Base-by-base conservation (phyloP, 1,140 invertebrate genomes). In the Bombus picipes region DNA sequence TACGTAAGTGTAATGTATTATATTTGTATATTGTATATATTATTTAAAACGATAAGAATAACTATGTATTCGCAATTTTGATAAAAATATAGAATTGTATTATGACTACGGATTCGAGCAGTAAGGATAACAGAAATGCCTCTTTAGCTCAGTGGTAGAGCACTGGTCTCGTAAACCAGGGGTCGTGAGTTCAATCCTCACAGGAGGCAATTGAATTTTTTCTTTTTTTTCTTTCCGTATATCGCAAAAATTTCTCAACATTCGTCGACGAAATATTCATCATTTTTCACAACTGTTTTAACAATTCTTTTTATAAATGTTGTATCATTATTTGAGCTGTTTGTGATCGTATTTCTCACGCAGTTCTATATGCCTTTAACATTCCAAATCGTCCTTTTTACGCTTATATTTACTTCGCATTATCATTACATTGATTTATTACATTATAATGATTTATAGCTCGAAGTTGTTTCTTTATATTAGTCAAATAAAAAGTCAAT, bases 91-190 rank as follows among this genome's bases (percentile, higher is more conserved):
- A 4, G 1, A 28, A 22, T n/a, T 79, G 65, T 3, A 59, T 3
- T 3, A n/a, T 68, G 37, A 34, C 28, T 66, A 78, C 0, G 18
- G 2, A 25, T 84, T 90, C 22, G 62, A 39, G 18, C 15, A 78
- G 0, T 79, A 57, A 18, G 37, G 22, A 57, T 25, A n/a, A 28
- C 71, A 80, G 81, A 70, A 72, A 62, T 41, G 96, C 96, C 96
- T 96, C 96, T 96, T 96, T 97, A 97, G 96, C 96, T 97, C 96
- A 97, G 96, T 96, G 97, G 96, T 96, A 97, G 96, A 97, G 96
- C 96, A 97, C 96, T 97, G 96, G 96, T 97, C 97, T 97, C 96
- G 96, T 97, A 97, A 97, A 97, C 96, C 96, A 97, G 96, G 96
- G 97, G 96, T 97, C 96, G 96, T 96, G 96, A 97, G 97, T 97